phyloP scores from a whole-genome alignment of 2,888 invertebrate genomes.

The Melitaea athalia region DNA sequence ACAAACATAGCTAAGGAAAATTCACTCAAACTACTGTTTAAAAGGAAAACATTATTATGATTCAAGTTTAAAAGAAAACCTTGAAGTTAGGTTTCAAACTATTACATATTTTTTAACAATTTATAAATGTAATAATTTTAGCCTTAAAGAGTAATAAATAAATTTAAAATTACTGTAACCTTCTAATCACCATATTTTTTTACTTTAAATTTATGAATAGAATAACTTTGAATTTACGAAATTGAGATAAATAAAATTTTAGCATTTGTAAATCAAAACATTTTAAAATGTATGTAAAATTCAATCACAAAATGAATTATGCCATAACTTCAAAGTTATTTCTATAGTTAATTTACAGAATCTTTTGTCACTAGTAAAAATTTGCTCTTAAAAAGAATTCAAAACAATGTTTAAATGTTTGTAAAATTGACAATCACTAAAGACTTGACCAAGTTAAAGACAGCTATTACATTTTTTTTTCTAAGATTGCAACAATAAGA shows the following conservation, averaged over 20 bases:
- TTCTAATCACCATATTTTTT: background rate
- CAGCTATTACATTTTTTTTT: slow-evolving; percentile 36
- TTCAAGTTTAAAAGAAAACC: slow-evolving; percentile 4
- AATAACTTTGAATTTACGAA: background rate
- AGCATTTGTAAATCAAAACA: background rate
- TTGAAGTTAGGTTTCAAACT: background rate
- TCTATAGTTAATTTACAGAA: background rate
- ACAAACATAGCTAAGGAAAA: slow-evolving; percentile 7
- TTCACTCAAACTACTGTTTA: slow-evolving; percentile 1
- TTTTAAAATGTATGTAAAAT: slow-evolving; percentile 1
- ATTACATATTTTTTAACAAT: slow-evolving; percentile 1
- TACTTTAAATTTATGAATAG: background rate
- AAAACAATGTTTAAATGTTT: slow-evolving; percentile 1
- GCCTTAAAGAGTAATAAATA: background rate
- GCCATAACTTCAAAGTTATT: background rate
- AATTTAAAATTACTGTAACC: background rate
- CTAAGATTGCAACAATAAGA: slow-evolving; percentile 44
- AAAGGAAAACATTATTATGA: background rate
- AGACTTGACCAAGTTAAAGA: slow-evolving; percentile 10
- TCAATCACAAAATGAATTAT: background rate
- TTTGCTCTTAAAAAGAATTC: background rate
- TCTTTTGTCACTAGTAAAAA: background rate
- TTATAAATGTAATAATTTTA: background rate
- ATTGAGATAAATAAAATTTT: background rate
- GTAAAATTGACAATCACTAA: slow-evolving; percentile 11